These are phyloP conservation scores for Lordiphosa collinella DNA, from an alignment of 1,140 invertebrate genomes.

Conservation along the genomic window DNA sequence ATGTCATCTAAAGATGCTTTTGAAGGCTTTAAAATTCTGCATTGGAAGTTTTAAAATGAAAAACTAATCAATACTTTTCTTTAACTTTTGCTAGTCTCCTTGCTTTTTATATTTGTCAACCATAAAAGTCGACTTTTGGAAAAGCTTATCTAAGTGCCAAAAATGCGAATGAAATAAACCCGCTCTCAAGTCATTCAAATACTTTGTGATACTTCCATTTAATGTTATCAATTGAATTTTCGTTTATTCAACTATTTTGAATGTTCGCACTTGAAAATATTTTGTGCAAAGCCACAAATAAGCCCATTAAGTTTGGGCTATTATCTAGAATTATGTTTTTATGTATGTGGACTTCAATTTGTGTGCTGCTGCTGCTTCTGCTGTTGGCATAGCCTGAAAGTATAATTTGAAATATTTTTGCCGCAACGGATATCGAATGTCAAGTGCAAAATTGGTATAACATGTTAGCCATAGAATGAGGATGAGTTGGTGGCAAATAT, in stretches of 20 bases:
- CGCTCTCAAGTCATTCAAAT: slow-evolving; percentile 30
- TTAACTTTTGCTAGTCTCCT: too few relatives aligned
- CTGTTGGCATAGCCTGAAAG: slow-evolving; percentile 34
- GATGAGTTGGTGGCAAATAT: background rate
- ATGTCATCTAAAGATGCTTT: too few relatives aligned
- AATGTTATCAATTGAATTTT: slow-evolving; percentile 2
- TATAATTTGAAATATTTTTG: slow-evolving; percentile 36
- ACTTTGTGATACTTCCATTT: slow-evolving; percentile 33
- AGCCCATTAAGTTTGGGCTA: background rate
- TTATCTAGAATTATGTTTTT: background rate
- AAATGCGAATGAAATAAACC: background rate
- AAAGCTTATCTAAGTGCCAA: too few relatives aligned
- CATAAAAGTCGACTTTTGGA: too few relatives aligned
- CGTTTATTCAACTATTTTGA: slow-evolving; percentile 6
- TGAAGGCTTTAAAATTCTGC: too few relatives aligned
- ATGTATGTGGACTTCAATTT: background rate
- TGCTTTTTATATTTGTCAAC: too few relatives aligned
- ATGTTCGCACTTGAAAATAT: slow-evolving; percentile 17
- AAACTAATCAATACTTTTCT: too few relatives aligned
- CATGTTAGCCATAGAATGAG: background rate
- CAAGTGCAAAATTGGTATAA: slow-evolving; percentile 14
- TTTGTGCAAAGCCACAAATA: too few relatives aligned
- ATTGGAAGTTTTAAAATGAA: too few relatives aligned
- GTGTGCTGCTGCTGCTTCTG: slow-evolving; percentile 35
- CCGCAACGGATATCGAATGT: slow-evolving; percentile 30